These are phyloP conservation scores for Cisticola juncidis DNA, from an alignment of 2,113 vertebrate genomes.

Conservation along the genomic window DNA sequence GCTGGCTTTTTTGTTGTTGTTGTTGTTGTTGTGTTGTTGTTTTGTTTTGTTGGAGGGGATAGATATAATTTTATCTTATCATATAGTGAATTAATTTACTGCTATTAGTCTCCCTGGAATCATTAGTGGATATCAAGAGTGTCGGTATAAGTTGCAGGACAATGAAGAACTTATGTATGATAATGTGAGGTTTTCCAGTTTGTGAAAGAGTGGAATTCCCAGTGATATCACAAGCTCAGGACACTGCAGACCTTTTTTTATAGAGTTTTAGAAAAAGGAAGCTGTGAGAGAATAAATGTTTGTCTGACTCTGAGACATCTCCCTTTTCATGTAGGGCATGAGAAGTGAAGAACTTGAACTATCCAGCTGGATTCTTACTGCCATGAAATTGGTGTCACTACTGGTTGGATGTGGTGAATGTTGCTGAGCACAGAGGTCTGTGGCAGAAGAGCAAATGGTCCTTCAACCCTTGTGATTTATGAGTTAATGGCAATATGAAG, in stretches of 20 bases:
- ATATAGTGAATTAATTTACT: neutral
- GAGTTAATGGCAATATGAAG: neutral
- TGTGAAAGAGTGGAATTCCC: neutral
- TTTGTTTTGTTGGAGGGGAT: neutral
- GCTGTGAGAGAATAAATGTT: neutral
- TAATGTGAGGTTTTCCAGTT: neutral
- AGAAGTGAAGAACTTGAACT: neutral
- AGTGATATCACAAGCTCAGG: neutral
- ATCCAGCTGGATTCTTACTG: neutral
- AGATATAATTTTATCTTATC: neutral
- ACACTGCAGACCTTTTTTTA: accelerated
- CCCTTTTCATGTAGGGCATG: neutral
- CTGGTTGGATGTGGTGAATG: neutral
- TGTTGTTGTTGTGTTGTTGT: neutral
- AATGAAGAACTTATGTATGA: neutral
- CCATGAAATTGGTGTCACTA: neutral
- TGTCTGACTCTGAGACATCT: neutral
- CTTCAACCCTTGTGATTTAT: neutral
- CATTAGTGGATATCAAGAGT: neutral
- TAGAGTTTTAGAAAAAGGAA: neutral
- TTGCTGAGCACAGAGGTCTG: neutral
- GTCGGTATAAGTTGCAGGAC: neutral
- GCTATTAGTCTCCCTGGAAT: neutral
- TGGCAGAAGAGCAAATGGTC: neutral
- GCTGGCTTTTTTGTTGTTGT: neutral